Evolutionary conservation across 2,113 vertebrate genomes (phyloP).

Genomic region (Pelvicachromis taeniatus): DNA sequence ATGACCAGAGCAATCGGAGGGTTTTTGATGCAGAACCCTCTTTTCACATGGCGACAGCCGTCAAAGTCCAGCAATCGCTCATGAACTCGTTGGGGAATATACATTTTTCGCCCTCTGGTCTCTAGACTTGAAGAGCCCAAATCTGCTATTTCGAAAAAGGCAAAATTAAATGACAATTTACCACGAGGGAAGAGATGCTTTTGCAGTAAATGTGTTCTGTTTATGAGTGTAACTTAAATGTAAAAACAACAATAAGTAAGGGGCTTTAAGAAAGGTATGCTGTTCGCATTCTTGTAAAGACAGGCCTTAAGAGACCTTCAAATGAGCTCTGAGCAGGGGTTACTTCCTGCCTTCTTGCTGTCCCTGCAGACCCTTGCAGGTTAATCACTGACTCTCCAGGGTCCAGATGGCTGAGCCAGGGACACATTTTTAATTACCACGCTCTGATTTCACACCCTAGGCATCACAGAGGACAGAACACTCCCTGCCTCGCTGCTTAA

Average conservation of each 20-base stretch:
- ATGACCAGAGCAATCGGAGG: not conserved
- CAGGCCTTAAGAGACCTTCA: not conserved
- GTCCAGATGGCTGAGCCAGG: constrained; percentile 50
- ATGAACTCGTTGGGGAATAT: not conserved
- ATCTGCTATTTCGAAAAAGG: not conserved
- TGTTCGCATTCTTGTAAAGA: not conserved
- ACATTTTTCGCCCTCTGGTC: not conserved
- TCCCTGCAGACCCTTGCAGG: constrained; percentile 36
- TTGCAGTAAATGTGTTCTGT: not conserved
- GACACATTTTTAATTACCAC: constrained; percentile 66
- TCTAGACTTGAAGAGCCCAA: not conserved
- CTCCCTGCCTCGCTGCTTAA: constrained; percentile 18
- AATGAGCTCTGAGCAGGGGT: not conserved
- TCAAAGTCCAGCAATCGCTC: not conserved
- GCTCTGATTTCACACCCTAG: constrained; percentile 57
- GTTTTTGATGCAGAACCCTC: not conserved
- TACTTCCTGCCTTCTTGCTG: not conserved
- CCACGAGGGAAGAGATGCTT: not conserved
- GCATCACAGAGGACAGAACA: constrained; percentile 40
- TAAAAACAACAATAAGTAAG: not conserved
- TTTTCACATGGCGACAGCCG: not conserved
- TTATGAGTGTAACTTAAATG: not conserved
- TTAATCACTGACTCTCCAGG: constrained; percentile 49
- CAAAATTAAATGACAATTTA: not conserved
- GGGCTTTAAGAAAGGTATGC: not conserved